phyloP scores from a whole-genome alignment of 2,888 invertebrate genomes.

The Liopterus haemorrhoidalis region DNA sequence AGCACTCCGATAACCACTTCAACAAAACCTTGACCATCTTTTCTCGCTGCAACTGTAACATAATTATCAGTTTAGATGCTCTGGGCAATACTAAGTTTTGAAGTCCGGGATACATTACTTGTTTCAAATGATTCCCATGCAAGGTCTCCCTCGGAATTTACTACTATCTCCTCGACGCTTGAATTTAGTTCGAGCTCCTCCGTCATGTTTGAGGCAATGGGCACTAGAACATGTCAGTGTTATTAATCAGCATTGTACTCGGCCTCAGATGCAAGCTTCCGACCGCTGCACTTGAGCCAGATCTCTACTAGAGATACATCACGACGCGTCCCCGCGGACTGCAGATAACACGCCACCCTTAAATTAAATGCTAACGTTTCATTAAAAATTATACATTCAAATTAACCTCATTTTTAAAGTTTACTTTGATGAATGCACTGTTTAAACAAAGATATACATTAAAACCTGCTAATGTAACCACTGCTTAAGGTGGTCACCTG shows the following conservation, averaged over 20 bases:
- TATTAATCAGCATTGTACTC: constrained; percentile 9
- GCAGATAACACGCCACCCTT: constrained; percentile 10
- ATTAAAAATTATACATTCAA: constrained; percentile 28
- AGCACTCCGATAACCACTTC: constrained; percentile 59
- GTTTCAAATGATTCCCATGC: constrained; percentile 52
- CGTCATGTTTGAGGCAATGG: constrained; percentile 48
- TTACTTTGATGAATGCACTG: too few species aligned
- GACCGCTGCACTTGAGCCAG: constrained; percentile 30
- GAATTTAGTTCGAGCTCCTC: constrained; percentile 48
- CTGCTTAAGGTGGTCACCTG: too few species aligned
- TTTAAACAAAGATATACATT: too few species aligned
- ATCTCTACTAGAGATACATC: constrained; percentile 35
- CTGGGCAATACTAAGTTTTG: too few species aligned
- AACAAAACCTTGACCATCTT: constrained; percentile 54
- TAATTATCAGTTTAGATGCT: constrained; percentile 6
- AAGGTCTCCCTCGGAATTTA: constrained; percentile 51
- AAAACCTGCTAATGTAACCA: too few species aligned
- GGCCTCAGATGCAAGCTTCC: constrained; percentile 9
- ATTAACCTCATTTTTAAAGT: too few species aligned
- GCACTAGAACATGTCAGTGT: constrained; percentile 36
- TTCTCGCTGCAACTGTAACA: constrained; percentile 50
- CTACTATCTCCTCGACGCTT: constrained; percentile 49
- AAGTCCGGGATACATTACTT: constrained; percentile 45
- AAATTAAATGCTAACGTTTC: constrained; percentile 23
- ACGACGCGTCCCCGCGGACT: constrained; percentile 22